Conservation (phyloP, 2,888 invertebrate genomes). For the Eupithecia dodoneata region DNA sequence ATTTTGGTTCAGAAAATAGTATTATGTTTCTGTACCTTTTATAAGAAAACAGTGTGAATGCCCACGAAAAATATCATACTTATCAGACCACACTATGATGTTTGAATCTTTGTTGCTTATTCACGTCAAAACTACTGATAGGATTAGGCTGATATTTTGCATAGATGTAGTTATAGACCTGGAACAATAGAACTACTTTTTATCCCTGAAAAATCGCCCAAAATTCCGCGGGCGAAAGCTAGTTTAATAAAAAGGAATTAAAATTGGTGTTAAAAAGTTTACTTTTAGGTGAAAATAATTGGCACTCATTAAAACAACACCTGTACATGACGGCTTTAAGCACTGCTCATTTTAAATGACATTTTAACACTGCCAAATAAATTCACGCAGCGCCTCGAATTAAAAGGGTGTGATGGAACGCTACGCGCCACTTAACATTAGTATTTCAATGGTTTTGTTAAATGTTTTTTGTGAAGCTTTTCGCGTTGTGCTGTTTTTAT, state of each 20-base stretch:
- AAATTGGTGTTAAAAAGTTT: slow-evolving; percentile 8
- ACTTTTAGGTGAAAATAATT: slow-evolving; percentile 25
- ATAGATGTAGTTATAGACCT: not conserved
- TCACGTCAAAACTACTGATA: not conserved
- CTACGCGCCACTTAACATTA: slow-evolving; percentile 6
- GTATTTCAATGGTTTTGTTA: not conserved
- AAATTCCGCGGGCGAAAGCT: not conserved
- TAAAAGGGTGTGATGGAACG: slow-evolving; percentile 16
- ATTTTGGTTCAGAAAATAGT: not conserved
- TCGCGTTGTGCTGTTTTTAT: not conserved
- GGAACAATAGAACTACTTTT: too few species aligned
- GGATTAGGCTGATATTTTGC: not conserved
- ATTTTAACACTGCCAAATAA: too few species aligned
- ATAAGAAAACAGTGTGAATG: not conserved
- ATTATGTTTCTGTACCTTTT: not conserved
- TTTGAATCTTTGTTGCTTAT: not conserved
- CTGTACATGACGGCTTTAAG: slow-evolving; percentile 23
- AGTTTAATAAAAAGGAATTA: not conserved
- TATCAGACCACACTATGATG: not conserved
- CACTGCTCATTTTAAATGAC: slow-evolving; percentile 18
- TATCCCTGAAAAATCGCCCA: too few species aligned
- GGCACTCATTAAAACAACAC: slow-evolving; percentile 31
- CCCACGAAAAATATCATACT: not conserved
- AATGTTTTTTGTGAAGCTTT: not conserved
- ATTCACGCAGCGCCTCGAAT: slow-evolving; percentile 4